Base-by-base conservation (phyloP, 1,140 invertebrate species). In the Leptinotarsa undecemlineata region DNA sequence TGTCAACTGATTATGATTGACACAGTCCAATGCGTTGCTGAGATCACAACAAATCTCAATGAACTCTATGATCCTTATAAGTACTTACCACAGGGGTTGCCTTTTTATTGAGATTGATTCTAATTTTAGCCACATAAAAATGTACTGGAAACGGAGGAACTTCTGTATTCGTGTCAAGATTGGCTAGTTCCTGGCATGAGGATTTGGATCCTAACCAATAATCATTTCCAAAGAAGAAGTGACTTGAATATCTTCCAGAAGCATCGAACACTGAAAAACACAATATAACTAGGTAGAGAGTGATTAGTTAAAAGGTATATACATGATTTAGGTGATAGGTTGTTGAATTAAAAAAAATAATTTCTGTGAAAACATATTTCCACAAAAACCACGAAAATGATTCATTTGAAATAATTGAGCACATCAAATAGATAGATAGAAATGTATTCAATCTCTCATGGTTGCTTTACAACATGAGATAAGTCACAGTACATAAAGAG, bases 151-250 rank as follows among this genome's bases (percentile, higher is more conserved):
- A 92, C 15, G 91, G 91, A 26, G 90, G 89, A 33, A 85, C 86
- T 64, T 87, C 84, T 3, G 80, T 79, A 72, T 89, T 87, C 72
- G 86, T 86, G 19, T 86, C 82, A 26, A 80, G 74, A 66, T 87
- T 85, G 68, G 86, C 84, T 48, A 92, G 83, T 80, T 92, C 91
- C 1, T 79, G 81, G 81, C 92, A 94, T 2, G 91, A 87, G 14
- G 87, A 87, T 62, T 88, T 87, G 42, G 93, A 94, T 2, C 94
- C 94, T 66, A 94, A 84, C 93, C 93, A 95, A 85, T 92, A 94
- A 79, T 93, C 91, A 82, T 94, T 94, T 8, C 93, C 94, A 79
- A 94, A 95, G 79, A 94, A 88, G 77, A 94, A 90, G 79, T 93
- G 92, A 1, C 92, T 91, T 2, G 90, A 90, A 84, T 95, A 95